Evolutionary conservation across 2,113 vertebrate genomes (phyloP).

Genomic region (Lepus timidus): DNA sequence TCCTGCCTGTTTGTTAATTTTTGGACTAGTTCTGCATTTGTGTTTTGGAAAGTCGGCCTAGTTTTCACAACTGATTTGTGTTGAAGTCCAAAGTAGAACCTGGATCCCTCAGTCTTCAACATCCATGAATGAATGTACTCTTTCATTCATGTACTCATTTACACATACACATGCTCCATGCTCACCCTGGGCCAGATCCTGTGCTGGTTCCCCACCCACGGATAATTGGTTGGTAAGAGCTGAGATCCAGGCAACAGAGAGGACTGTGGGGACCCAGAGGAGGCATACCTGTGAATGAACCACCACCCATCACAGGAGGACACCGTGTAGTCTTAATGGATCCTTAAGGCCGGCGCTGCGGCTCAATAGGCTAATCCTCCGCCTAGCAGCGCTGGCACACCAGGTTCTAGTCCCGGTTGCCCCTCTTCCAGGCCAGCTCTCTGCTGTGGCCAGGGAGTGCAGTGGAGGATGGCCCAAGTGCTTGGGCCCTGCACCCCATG

Average conservation of each 20-base stretch:
- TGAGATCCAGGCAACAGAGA: not conserved
- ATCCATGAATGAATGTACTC: not conserved
- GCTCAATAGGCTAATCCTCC: no score
- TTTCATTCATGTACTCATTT: not conserved
- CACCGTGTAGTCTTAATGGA: no score
- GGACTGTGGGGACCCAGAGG: not conserved
- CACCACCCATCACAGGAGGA: not conserved
- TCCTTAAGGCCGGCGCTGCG: not conserved
- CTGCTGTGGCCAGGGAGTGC: no score
- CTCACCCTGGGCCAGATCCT: not conserved
- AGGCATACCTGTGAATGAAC: no score
- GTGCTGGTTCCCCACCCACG: fast-evolving
- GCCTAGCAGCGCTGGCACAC: no score
- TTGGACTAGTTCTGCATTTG: not conserved
- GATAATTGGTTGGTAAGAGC: not conserved
- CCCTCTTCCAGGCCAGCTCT: no score
- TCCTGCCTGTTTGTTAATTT: not conserved
- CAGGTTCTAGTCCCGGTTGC: no score
- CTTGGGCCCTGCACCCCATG: no score
- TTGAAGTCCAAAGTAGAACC: not conserved
- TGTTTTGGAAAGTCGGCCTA: not conserved
- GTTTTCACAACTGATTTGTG: not conserved
- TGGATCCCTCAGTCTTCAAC: not conserved
- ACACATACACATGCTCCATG: fast-evolving
- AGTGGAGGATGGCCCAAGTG: no score